Conservation (phyloP, 2,797 vertebrate genomes). For the Mionectes olivaceus region DNA sequence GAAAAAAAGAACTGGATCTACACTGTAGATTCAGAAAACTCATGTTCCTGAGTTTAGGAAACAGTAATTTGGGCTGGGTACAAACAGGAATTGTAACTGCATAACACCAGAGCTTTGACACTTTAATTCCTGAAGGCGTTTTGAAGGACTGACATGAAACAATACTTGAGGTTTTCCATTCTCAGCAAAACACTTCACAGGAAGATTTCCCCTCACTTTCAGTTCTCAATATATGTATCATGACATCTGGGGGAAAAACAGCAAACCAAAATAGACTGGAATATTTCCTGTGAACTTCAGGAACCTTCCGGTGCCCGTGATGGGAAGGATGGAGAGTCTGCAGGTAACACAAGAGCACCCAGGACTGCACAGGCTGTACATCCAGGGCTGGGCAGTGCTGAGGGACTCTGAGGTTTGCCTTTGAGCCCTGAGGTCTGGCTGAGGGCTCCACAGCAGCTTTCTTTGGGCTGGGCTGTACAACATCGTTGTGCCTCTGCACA, state of each 20-base stretch:
- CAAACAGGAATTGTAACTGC: background rate
- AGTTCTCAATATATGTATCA: accelerated
- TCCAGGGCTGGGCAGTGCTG: too few species aligned
- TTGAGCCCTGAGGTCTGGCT: too few species aligned
- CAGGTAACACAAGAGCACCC: too few species aligned
- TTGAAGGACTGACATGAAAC: background rate
- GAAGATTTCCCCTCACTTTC: background rate
- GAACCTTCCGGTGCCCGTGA: background rate
- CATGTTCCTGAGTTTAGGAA: accelerated
- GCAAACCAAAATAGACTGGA: background rate
- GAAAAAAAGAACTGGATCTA: background rate
- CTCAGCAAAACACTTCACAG: background rate
- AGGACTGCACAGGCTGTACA: too few species aligned
- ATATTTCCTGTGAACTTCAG: background rate
- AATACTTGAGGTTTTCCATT: background rate
- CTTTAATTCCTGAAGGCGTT: background rate
- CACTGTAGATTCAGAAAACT: background rate
- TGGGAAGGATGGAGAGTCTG: too few species aligned
- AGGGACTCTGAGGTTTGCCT: too few species aligned
- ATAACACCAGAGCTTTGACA: background rate
- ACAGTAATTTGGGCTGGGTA: background rate
- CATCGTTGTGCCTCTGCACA: background rate
- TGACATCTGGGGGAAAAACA: background rate
- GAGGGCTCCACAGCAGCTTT: too few species aligned
- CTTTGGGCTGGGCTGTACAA: background rate